These are phyloP conservation scores for Actias luna DNA, from an alignment of 2,888 invertebrate genomes.

Conservation along the genomic window DNA sequence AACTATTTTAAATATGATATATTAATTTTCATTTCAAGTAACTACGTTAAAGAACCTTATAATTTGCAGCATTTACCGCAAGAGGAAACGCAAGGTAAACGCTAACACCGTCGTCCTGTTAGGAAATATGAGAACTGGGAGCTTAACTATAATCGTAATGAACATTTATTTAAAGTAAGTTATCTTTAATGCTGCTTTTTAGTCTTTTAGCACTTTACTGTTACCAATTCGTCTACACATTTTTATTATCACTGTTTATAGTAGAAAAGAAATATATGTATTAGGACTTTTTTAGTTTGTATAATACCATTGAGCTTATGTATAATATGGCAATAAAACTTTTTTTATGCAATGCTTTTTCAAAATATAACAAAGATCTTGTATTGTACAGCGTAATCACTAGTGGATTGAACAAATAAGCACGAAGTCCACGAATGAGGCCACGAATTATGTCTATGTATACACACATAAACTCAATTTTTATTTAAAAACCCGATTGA, in stretches of 20 bases:
- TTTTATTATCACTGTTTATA: background rate
- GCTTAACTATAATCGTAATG: slow-evolving; percentile 54
- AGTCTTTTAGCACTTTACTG: slow-evolving; percentile 22
- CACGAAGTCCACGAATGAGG: no score
- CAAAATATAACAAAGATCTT: no score
- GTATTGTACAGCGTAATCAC: no score
- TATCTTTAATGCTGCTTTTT: slow-evolving; percentile 25
- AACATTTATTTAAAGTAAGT: slow-evolving; percentile 68
- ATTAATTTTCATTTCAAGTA: slow-evolving; percentile 40
- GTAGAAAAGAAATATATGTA: no score
- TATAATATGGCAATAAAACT: no score
- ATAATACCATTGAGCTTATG: no score
- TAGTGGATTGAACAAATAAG: no score
- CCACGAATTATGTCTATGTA: no score
- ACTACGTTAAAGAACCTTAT: slow-evolving; percentile 55
- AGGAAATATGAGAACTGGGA: slow-evolving; percentile 66
- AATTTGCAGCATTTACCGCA: slow-evolving; percentile 68
- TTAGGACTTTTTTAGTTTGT: no score
- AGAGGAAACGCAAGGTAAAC: slow-evolving; percentile 43
- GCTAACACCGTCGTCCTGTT: slow-evolving; percentile 63
- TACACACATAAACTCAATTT: no score
- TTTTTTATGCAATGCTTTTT: no score
- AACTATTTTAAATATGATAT: slow-evolving; percentile 1
- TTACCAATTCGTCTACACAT: background rate
- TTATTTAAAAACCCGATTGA: no score